phyloP scores from a whole-genome alignment of 2,113 vertebrate species.

The Nipponia nippon region DNA sequence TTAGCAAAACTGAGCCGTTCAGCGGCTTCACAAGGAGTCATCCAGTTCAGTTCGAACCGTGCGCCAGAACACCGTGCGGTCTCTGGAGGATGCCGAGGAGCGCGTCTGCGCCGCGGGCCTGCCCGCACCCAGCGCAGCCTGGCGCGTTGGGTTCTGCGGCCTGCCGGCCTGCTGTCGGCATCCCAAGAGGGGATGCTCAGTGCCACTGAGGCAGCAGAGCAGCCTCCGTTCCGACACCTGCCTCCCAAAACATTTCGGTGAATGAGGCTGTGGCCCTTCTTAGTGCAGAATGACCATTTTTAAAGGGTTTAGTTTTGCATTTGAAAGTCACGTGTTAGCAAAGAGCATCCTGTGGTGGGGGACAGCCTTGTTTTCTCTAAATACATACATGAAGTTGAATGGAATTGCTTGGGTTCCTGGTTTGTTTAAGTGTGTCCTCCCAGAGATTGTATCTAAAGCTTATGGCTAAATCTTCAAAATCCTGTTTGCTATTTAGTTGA shows the following conservation, averaged over 20 bases:
- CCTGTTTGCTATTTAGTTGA: background rate
- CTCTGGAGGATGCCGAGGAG: background rate
- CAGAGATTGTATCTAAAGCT: background rate
- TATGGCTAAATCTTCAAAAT: background rate
- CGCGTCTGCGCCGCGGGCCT: fast-evolving
- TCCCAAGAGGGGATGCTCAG: fast-evolving
- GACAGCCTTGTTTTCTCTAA: background rate
- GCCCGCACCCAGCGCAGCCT: too few species aligned
- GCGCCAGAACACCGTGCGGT: background rate
- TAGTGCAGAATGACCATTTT: fast-evolving
- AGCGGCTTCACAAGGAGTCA: background rate
- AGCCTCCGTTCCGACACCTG: too few species aligned
- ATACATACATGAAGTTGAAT: fast-evolving
- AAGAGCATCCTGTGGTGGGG: too few species aligned
- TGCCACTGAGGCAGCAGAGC: too few species aligned
- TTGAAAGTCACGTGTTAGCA: fast-evolving
- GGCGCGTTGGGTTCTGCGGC: fast-evolving
- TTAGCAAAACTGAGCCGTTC: background rate
- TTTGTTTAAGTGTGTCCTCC: background rate
- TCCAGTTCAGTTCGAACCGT: background rate
- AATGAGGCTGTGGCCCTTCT: background rate
- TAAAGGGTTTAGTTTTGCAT: background rate
- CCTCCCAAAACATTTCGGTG: background rate
- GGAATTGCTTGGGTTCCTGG: background rate
- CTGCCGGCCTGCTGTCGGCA: fast-evolving